Evolutionary conservation across 2,888 invertebrate species (phyloP), one percentile per base, ranked within the genome.

Genomic region (Microctonus brassicae): DNA sequence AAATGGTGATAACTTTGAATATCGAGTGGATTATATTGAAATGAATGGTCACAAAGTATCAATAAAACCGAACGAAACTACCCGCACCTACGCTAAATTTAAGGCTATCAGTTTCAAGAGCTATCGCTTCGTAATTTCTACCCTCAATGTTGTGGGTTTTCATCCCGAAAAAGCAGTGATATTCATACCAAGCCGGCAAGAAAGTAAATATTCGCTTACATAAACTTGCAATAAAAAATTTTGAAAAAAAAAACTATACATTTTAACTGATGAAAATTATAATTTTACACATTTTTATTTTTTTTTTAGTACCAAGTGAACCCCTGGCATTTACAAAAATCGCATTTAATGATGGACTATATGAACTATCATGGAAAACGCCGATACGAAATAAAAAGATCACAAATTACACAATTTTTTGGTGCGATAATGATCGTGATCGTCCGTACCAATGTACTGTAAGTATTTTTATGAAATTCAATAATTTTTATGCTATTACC

Each of bases 381-480:
- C 92, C 93, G 0, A 74, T 81, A n/a, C 81, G 88, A 64, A 86
- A 88, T 64, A 83, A 88, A 72, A 83, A 84, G n/a, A 87, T 92
- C 26, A 90, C 89, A 29, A 92, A 93, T 84, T 96, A 94, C 78
- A 96, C 96, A 0, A 90, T 96, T 22, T 96, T 94, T 86, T 95
- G 95, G 94, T 94, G 94, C 83, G 88, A 89, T 64, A 89, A 90
- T 57, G 89, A 89, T 29, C 88, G 89, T 29, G 91, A 91, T 77
- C 85, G 90, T 52, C 90, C 89, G 29, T 90, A 90, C 79, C 90
- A 90, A 74, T 94, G 94, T 75, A 83, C 78, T 34, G 88, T 88
- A 77, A 74, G 86, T 85, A 76, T 60, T 29, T 29, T 57, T 29
- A 57, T 6, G n/a, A n/a, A 53, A 58, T 69, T 29, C 29, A 29